These are phyloP conservation scores for Platycheirus albimanus DNA, from an alignment of 2,888 invertebrate species.

Conservation along the genomic window DNA sequence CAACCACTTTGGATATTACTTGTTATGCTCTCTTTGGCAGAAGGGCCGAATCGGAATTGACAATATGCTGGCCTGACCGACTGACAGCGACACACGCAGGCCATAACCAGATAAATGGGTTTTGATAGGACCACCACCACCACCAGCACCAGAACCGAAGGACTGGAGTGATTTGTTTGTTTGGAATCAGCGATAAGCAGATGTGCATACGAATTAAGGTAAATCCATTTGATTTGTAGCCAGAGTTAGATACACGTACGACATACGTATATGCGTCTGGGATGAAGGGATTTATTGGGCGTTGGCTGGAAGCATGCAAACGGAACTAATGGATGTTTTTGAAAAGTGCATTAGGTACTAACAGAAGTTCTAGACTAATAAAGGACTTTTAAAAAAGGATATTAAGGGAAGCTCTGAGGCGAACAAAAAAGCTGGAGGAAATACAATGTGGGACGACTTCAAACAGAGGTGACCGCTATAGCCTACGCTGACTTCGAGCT, in stretches of 20 bases:
- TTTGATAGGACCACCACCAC: constrained; percentile 7
- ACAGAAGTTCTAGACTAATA: too few relatives aligned
- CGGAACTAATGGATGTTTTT: too few relatives aligned
- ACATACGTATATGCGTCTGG: background rate
- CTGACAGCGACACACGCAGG: constrained; percentile 19
- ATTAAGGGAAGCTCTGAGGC: too few relatives aligned
- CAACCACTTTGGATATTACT: background rate
- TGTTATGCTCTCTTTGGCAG: constrained; percentile 23
- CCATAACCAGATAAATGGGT: constrained; percentile 18
- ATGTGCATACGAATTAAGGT: constrained; percentile 39
- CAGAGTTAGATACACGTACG: background rate
- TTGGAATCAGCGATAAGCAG: constrained; percentile 33
- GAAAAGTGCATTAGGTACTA: too few relatives aligned
- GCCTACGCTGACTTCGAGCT: too few relatives aligned
- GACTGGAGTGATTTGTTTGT: constrained; percentile 22
- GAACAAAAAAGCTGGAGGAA: too few relatives aligned
- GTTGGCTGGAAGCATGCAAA: background rate
- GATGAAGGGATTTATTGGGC: constrained; percentile 6
- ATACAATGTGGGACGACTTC: too few relatives aligned
- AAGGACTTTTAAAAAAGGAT: too few relatives aligned
- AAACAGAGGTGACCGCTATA: too few relatives aligned
- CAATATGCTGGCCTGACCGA: constrained; percentile 5
- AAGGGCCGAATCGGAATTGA: constrained; percentile 17
- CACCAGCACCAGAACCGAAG: too few relatives aligned
- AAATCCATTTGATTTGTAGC: constrained; percentile 2